phyloP scores from a whole-genome alignment of 2,797 vertebrate genomes.

The Esox masquinongy region DNA sequence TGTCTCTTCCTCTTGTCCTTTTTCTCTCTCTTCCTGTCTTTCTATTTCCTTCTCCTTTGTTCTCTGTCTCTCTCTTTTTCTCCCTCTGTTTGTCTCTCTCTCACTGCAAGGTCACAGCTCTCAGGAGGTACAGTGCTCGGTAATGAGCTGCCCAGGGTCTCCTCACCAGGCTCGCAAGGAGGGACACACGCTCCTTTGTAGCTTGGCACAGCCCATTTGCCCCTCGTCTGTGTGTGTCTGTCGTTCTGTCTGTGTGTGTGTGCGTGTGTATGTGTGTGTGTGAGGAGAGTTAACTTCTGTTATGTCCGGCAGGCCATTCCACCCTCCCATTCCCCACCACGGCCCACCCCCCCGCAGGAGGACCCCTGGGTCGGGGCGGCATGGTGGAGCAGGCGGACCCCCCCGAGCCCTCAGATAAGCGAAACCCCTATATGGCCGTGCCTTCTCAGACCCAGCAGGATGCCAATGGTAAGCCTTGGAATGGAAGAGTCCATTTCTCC shows the following conservation, averaged over 20 bases:
- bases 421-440: constrained; percentile 91
- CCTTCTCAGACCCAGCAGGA: constrained; percentile 95
- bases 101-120: constrained; percentile 20
- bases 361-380: constrained; percentile 87
- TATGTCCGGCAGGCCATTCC: constrained; percentile 91
- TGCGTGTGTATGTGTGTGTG: constrained; percentile 16
- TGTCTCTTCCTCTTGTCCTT: background rate
- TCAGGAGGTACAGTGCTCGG: background rate
- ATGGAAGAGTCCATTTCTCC: constrained; percentile 74
- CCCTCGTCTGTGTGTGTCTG: constrained; percentile 18
- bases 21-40: background rate
- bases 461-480: constrained; percentile 99
- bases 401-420: constrained; percentile 87
- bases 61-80: background rate
- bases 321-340: constrained; percentile 89
- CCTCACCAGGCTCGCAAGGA: background rate
- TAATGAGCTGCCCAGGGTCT: constrained; percentile 5
- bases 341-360: constrained; percentile 77
- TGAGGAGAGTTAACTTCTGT: constrained; percentile 65
- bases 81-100: background rate
- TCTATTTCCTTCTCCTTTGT: background rate
- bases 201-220: constrained; percentile 4
- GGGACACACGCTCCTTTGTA: background rate
- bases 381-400: constrained; percentile 89
- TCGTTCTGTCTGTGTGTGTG: constrained; percentile 29